A percentile compares a stretch with the other conserved stretches of the same genome.
These are phyloP conservation scores for Pterocles burchelli DNA, from an alignment of 2,113 vertebrate species.

Conservation along the genomic window DNA sequence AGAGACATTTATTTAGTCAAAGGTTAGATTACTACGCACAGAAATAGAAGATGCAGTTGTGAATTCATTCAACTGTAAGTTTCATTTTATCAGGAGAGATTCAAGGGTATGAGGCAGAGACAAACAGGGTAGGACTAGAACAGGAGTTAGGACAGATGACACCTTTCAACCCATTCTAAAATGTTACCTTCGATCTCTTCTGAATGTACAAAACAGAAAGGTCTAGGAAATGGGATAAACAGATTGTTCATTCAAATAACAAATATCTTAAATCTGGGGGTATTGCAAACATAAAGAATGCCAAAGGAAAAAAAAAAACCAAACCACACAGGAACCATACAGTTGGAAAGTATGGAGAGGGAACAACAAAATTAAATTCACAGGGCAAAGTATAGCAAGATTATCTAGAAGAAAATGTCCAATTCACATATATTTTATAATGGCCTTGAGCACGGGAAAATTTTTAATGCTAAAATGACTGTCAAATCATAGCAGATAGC, in stretches of 20 bases:
- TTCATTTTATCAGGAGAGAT: background rate
- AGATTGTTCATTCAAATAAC: background rate
- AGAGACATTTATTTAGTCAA: conserved; percentile 26
- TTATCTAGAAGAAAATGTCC: background rate
- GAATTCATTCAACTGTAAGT: background rate
- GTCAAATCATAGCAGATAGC: background rate
- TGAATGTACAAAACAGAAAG: background rate
- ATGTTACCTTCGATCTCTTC: background rate
- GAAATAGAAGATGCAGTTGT: background rate
- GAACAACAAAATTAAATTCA: background rate
- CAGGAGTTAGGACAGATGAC: background rate
- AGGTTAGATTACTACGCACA: conserved; percentile 9
- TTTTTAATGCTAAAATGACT: background rate
- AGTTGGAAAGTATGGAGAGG: background rate
- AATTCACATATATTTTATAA: background rate
- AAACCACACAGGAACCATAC: background rate
- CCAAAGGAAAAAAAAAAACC: background rate
- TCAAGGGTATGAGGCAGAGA: background rate
- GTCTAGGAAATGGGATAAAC: background rate
- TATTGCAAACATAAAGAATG: background rate
- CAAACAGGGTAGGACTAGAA: background rate
- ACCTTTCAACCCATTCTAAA: background rate
- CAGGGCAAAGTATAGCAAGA: background rate
- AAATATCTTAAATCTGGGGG: background rate
- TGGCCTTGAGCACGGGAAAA: background rate